These are phyloP conservation scores for Zele albiditarsus DNA, from an alignment of 2,888 invertebrate species.

Conservation along the genomic window DNA sequence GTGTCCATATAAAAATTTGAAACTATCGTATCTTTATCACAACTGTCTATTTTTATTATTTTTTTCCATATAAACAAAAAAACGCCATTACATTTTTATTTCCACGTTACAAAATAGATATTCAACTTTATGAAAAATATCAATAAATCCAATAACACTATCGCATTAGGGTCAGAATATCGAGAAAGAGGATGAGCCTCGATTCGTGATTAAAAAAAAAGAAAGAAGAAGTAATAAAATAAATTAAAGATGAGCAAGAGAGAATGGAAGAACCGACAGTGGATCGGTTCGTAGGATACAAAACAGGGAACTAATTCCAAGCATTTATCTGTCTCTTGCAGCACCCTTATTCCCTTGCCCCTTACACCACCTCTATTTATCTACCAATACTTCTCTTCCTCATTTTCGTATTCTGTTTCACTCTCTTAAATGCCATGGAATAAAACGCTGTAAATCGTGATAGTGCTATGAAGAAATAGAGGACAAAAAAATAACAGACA, in stretches of 20 bases:
- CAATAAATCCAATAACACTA: no score
- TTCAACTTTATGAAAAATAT: no score
- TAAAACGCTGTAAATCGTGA: neutral
- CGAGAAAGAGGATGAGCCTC: no score
- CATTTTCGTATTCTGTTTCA: neutral
- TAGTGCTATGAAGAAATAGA: constrained; percentile 7
- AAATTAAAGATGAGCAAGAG: constrained; percentile 14
- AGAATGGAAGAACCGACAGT: constrained; percentile 43
- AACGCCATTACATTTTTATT: no score
- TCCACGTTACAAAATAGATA: no score
- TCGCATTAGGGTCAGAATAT: no score
- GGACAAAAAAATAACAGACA: constrained; percentile 13
- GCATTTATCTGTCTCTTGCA: constrained; percentile 60
- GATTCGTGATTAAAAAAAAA: neutral
- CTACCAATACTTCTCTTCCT: constrained; percentile 18
- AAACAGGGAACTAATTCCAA: constrained; percentile 63
- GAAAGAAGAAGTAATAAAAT: neutral
- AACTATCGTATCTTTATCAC: no score
- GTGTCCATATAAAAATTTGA: no score
- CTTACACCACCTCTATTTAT: neutral
- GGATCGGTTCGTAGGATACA: constrained; percentile 53
- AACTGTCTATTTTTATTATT: no score
- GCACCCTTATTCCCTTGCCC: constrained; percentile 45
- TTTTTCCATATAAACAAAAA: no score
- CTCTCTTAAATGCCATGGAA: constrained; percentile 11